Percentiles rank a stretch among this genome's conserved stretches.
phyloP scores from a whole-genome alignment of 2,113 vertebrate genomes.

The Myiopsitta monachus region DNA sequence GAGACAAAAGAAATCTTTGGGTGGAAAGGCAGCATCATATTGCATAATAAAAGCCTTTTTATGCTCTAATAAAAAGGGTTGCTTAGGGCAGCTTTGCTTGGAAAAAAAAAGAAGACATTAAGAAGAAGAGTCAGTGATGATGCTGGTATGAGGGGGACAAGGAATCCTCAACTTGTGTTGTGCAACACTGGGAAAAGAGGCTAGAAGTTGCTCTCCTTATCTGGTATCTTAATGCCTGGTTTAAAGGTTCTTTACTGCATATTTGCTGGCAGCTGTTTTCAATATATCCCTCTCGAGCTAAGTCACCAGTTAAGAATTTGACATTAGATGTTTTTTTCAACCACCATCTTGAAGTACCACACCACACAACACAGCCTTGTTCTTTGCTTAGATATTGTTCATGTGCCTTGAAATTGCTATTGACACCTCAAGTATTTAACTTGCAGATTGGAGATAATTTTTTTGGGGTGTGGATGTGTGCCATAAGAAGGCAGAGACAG shows the following conservation, averaged over 20 bases:
- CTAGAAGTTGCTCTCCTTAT: conserved; percentile 27
- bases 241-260: conserved; percentile 61
- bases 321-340: conserved; percentile 54
- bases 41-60: conserved; percentile 62
- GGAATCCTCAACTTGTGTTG: conserved; percentile 21
- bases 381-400: conserved; percentile 55
- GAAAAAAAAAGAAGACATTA: not conserved
- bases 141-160: not conserved
- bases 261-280: conserved; percentile 68
- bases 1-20: conserved; percentile 64
- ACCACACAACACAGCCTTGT: conserved; percentile 54
- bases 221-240: conserved; percentile 52
- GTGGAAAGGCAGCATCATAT: conserved; percentile 59
- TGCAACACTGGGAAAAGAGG: conserved; percentile 1
- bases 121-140: not conserved
- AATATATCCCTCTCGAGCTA: conserved; percentile 44
- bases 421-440: conserved; percentile 67
- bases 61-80: conserved; percentile 48
- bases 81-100: conserved; percentile 34
- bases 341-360: conserved; percentile 57
- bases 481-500: conserved; percentile 55
- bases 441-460: conserved; percentile 51
- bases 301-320: conserved; percentile 69
- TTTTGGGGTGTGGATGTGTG: conserved; percentile 52
- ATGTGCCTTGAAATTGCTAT: conserved; percentile 61